A percentile compares a stretch with the other conserved stretches of the same genome.
Evolutionary conservation across 2,888 invertebrate genomes (phyloP).

Genomic region (Amblyteles armatorius): DNA sequence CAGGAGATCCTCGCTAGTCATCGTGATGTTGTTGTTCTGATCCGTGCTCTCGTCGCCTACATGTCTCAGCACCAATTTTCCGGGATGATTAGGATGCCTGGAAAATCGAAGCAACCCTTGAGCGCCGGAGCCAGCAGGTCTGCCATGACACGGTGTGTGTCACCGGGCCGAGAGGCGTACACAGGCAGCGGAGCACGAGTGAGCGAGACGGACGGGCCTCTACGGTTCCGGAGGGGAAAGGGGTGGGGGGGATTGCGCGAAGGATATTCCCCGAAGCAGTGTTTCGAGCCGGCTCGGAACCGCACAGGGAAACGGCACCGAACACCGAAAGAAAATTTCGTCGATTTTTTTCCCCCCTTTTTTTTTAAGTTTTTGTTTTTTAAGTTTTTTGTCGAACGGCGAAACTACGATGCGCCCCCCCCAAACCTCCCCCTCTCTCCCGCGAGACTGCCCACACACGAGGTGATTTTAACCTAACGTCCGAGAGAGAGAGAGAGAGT

Average conservation of each 20-base stretch:
- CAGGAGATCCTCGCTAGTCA: conserved; percentile 96
- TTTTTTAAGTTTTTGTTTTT: no score
- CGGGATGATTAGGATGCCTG: conserved; percentile 80
- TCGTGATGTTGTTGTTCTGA: conserved; percentile 91
- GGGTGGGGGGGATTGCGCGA: background rate
- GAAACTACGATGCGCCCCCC: conserved; percentile 67
- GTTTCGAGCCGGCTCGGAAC: background rate
- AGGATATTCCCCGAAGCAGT: background rate
- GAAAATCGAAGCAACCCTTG: conserved; percentile 70
- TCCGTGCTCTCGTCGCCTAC: conserved; percentile 85
- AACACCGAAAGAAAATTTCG: background rate
- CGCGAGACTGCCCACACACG: conserved; percentile 61
- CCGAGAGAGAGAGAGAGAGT: background rate
- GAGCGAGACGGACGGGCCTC: background rate
- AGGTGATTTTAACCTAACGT: conserved; percentile 34
- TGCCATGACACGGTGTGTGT: conserved; percentile 65
- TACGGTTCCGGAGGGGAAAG: background rate
- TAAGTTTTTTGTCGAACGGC: background rate
- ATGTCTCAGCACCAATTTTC: conserved; percentile 80
- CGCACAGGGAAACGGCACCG: background rate
- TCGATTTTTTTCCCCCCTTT: background rate
- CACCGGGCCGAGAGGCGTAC: conserved; percentile 25
- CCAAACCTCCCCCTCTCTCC: conserved; percentile 24
- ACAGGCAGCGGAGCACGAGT: background rate
- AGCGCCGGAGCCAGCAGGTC: conserved; percentile 49